Evolutionary conservation across 2,888 invertebrate genomes (phyloP), one percentile per base, ranked within the genome.

Genomic region (Agrotis puta): DNA sequence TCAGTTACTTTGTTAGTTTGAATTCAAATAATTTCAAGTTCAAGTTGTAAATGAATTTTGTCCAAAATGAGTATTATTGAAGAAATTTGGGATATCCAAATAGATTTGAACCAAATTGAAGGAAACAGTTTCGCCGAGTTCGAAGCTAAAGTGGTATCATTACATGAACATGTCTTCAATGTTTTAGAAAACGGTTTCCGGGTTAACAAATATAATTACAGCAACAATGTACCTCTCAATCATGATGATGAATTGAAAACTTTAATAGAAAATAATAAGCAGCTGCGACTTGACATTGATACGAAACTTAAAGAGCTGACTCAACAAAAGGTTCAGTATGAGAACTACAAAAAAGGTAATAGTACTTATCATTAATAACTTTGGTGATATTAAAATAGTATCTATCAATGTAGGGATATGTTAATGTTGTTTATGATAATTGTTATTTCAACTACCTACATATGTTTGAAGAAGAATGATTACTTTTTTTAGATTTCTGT

Each of bases 341-440:
- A 92, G 79, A 90, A 78, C 63, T 93, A 84, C 54, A 96, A 94
- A 86, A 89, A 91, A 89, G 95, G 95, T 94, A 45, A 16, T 45
- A 45, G 39, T 11, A 39, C 11, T 7, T 6, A 33, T 1, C 33
- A 9, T 11, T 39, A 39, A 1, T 39, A 39, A 11, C 39, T 39
- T 39, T n/a, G n/a, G n/a, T n/a, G n/a, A n/a, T n/a, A n/a, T n/a
- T n/a, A n/a, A n/a, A n/a, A n/a, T n/a, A n/a, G n/a, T n/a, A n/a
- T n/a, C n/a, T n/a, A n/a, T n/a, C n/a, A n/a, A n/a, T n/a, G n/a
- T n/a, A n/a, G 33, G 5, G 3, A 27, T 27, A 0, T 33, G 7
- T 33, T 33, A 7, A 33, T 33, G 33, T 33, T 33, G 33, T 6
- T 33, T 33, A 33, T 33, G 33, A 33, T 33, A 7, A 7, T 33